These are phyloP conservation scores for Chionoecetes opilio DNA, from an alignment of 1,140 invertebrate genomes.

Conservation along the genomic window DNA sequence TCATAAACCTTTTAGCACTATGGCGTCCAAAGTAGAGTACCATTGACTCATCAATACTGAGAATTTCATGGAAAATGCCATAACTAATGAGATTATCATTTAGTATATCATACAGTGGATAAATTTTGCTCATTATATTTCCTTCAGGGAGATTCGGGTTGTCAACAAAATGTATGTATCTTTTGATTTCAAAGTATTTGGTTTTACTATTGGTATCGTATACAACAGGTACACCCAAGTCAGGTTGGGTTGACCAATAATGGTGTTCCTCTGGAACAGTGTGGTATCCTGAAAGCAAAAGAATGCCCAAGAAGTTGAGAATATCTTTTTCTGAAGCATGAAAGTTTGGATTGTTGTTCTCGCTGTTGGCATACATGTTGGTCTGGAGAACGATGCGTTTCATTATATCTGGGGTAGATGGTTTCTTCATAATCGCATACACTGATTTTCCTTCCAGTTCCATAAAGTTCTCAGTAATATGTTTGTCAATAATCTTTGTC, in stretches of 20 bases:
- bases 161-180: conserved; percentile 41
- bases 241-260: conserved; percentile 43
- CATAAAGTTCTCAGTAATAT: conserved; percentile 18
- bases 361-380: conserved; percentile 2
- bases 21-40: conserved; percentile 44
- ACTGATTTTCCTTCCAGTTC: conserved; percentile 9
- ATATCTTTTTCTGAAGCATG: conserved; percentile 39
- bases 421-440: not conserved
- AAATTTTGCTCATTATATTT: conserved; percentile 59
- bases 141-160: conserved; percentile 34
- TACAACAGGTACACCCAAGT: conserved; percentile 36
- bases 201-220: conserved; percentile 39
- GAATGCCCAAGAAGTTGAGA: conserved; percentile 6
- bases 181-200: conserved; percentile 20
- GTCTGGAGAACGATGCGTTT: conserved; percentile 31
- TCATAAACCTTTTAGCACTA: not conserved
- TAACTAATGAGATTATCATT: not conserved
- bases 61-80: conserved; percentile 41
- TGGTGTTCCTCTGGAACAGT: not conserved
- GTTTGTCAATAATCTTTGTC: no score
- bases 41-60: conserved; percentile 47
- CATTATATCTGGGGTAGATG: not conserved
- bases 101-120: conserved; percentile 46
- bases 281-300: conserved; percentile 40
- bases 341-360: conserved; percentile 31